Evolutionary conservation across 2,797 vertebrate genomes (phyloP), one percentile per base, ranked within the genome.

Genomic region (Syncerus caffer): DNA sequence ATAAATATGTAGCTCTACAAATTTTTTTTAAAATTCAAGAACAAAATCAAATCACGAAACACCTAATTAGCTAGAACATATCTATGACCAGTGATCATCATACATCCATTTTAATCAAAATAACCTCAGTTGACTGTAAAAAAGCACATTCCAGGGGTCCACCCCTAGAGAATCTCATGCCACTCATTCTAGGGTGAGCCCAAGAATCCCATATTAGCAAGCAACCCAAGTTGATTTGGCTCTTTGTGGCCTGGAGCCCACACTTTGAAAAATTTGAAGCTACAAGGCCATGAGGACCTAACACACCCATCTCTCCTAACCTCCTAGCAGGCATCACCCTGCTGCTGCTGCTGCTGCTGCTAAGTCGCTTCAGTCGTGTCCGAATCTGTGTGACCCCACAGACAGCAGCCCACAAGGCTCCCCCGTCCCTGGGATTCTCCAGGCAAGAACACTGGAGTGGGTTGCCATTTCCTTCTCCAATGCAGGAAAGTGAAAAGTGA

Each of bases 21-120:
- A 16, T 58, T 71, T 31, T 62, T 27, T 25, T 62, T 62, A 34
- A 34, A 9, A 87, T 92, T 34, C 9, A 89, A 90, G 78, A 80
- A 87, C 55, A 89, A 90, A 97, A 51, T 57, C 5, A 78, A 92
- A 84, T 60, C 38, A 96, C 53, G 51, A 91, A 90, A 62, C 17
- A 84, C 6, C 51, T 58, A 87, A 76, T 58, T 60, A 91, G 58
- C 21, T 87, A 55, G 23, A 83, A 47, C 16, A 74, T 9, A 4
- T 86, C 58, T 76, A 83, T 38, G 14, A 67, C 23, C 64, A 83
- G 34, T 29, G 31, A 92, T 89, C 34, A 8, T 58, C 17, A 16
- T n/a, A 55, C 34, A 95, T 71, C 15, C 29, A 85, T 60, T 87
- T 96, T 92, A 64, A 90, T 58, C 29, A 79, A 38, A 80, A 95